Conservation (phyloP, 2,113 vertebrate genomes). For the Poeciliopsis turrubarensis region DNA sequence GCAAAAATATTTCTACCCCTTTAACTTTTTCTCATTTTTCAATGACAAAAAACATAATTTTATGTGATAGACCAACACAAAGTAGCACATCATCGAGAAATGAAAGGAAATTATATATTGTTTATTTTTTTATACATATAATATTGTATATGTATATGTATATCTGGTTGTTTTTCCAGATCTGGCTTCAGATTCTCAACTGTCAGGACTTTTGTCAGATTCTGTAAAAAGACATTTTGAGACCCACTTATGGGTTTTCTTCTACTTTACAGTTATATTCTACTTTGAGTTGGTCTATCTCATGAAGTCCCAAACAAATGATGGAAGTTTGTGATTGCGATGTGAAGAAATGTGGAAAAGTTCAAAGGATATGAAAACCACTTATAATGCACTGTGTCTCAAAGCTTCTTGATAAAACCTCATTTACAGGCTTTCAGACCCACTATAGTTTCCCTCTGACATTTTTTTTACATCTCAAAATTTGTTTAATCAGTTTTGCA, state of each 20-base stretch:
- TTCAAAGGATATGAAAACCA: background rate
- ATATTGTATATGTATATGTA: too few relatives aligned
- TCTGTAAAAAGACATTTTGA: too few relatives aligned
- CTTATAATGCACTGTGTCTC: background rate
- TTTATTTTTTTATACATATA: too few relatives aligned
- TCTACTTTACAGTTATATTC: background rate
- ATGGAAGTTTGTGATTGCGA: background rate
- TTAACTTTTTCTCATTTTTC: background rate
- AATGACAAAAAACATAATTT: too few relatives aligned
- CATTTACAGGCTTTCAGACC: background rate
- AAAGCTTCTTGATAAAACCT: background rate
- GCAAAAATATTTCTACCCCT: background rate
- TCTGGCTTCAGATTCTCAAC: too few relatives aligned
- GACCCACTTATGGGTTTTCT: too few relatives aligned
- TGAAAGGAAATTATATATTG: background rate
- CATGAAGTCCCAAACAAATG: background rate
- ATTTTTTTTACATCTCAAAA: background rate
- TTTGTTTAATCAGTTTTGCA: constrained; percentile 9
- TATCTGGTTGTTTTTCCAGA: too few relatives aligned
- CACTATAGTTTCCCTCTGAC: background rate
- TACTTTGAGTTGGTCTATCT: background rate
- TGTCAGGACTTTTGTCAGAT: too few relatives aligned
- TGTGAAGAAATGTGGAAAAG: background rate
- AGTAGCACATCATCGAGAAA: background rate
- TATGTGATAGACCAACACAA: too few relatives aligned